Evolutionary conservation across 92 coral and sea anemone genomes (phyloP).

Genomic region (Chrysogorgia sp.): DNA sequence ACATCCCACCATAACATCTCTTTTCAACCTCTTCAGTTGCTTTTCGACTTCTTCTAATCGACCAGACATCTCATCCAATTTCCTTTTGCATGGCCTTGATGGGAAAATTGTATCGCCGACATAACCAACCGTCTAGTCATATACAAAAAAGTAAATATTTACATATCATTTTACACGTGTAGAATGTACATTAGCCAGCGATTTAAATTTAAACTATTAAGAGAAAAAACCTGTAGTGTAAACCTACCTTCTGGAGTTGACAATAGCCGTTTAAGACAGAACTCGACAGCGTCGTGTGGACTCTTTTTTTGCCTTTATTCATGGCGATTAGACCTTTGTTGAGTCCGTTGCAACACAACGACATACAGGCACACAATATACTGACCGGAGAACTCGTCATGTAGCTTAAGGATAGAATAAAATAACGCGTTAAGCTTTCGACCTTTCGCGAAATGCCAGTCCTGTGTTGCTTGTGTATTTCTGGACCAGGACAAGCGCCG

Average conservation of each 20-base stretch:
- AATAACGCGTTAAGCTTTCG: constrained; percentile 20
- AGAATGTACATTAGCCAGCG: no score
- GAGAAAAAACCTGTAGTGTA: neutral
- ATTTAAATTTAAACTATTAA: neutral
- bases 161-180: no score
- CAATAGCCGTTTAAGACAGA: constrained; percentile 28
- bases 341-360: constrained; percentile 8
- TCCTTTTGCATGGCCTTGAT: constrained; percentile 60
- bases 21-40: constrained; percentile 74
- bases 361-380: constrained; percentile 29
- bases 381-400: constrained; percentile 11
- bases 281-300: constrained; percentile 19
- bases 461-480: neutral
- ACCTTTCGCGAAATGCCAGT: neutral
- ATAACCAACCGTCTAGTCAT: constrained; percentile 20
- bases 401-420: constrained; percentile 4
- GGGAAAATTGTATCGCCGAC: constrained; percentile 55
- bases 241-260: constrained; percentile 22
- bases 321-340: constrained; percentile 11
- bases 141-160: neutral
- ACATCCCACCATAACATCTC: constrained; percentile 33
- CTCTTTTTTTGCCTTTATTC: constrained; percentile 19
- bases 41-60: constrained; percentile 75
- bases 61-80: constrained; percentile 66
- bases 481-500: neutral